These are phyloP conservation scores for Zaprionus vittiger DNA, from an alignment of 1,140 invertebrate species.

Conservation along the genomic window DNA sequence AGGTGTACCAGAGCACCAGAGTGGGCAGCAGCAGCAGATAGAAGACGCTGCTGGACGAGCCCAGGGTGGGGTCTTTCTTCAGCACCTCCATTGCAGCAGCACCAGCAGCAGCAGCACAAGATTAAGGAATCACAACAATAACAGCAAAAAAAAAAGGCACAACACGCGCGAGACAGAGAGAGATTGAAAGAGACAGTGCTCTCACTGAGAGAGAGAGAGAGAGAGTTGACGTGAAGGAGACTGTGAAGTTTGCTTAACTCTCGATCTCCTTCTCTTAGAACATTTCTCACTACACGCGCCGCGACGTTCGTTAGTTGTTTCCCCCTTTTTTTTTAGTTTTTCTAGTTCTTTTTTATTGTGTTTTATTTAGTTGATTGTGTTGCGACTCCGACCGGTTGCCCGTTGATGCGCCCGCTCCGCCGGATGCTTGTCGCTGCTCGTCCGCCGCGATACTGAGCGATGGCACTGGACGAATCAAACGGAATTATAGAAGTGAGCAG, in stretches of 20 bases:
- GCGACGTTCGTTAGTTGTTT: background rate
- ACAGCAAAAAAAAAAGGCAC: slow-evolving; percentile 23
- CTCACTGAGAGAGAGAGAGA: background rate
- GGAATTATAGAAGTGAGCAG: slow-evolving; percentile 28
- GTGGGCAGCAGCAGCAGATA: slow-evolving; percentile 89
- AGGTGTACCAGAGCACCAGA: slow-evolving; percentile 88
- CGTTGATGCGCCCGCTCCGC: slow-evolving; percentile 28
- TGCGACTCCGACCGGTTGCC: background rate
- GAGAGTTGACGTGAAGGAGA: background rate
- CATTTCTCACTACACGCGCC: slow-evolving; percentile 20
- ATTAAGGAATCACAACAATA: background rate
- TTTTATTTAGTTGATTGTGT: background rate
- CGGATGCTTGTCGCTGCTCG: slow-evolving; percentile 71
- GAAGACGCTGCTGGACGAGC: slow-evolving; percentile 87
- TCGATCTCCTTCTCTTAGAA: slow-evolving; percentile 14
- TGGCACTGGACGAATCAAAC: slow-evolving; percentile 30
- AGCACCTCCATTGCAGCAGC: slow-evolving; percentile 69
- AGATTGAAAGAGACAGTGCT: background rate
- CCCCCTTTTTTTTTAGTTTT: background rate
- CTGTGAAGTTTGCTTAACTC: background rate
- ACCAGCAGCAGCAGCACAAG: slow-evolving; percentile 12
- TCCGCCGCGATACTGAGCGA: slow-evolving; percentile 64
- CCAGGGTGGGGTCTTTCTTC: slow-evolving; percentile 73
- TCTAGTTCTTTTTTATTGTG: background rate
- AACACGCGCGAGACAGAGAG: slow-evolving; percentile 20